Conservation (phyloP, 2,888 invertebrate genomes). For the Branchipolynoe longqiensis region DNA sequence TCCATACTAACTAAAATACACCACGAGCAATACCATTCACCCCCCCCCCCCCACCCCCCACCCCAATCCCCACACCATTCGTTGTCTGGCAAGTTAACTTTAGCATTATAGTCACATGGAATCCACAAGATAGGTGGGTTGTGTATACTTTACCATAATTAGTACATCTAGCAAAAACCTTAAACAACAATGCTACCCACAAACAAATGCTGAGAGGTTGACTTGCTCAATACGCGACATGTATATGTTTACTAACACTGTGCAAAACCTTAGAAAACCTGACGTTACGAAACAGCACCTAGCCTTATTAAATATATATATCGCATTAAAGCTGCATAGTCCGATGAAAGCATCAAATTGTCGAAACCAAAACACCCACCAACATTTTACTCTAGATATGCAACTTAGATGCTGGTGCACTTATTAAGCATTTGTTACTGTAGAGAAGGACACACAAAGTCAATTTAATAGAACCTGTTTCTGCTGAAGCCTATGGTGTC, state of each 20-base stretch:
- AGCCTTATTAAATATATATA: slow-evolving; percentile 31
- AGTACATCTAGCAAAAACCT: background rate
- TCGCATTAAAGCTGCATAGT: too few species aligned
- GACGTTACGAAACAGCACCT: slow-evolving; percentile 54
- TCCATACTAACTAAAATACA: too few species aligned
- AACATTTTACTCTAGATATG: too few species aligned
- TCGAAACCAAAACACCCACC: too few species aligned
- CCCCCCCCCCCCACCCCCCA: background rate
- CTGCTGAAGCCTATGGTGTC: too few species aligned
- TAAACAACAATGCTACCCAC: slow-evolving; percentile 24
- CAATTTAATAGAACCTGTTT: too few species aligned
- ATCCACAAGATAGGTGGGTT: slow-evolving; percentile 24
- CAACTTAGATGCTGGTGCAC: too few species aligned
- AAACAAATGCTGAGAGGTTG: background rate
- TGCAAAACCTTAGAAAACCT: slow-evolving; percentile 26
- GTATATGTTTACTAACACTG: slow-evolving; percentile 18
- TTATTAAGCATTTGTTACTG: too few species aligned
- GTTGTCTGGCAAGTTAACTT: slow-evolving; percentile 52
- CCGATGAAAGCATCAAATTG: too few species aligned
- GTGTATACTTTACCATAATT: too few species aligned
- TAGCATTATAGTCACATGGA: slow-evolving; percentile 23
- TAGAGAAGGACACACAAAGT: too few species aligned
- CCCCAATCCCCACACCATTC: slow-evolving; percentile 12
- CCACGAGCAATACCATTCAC: too few species aligned
- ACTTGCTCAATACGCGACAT: background rate